Base-by-base conservation (phyloP, 2,888 invertebrate species). In the Uloborus plumipes region DNA sequence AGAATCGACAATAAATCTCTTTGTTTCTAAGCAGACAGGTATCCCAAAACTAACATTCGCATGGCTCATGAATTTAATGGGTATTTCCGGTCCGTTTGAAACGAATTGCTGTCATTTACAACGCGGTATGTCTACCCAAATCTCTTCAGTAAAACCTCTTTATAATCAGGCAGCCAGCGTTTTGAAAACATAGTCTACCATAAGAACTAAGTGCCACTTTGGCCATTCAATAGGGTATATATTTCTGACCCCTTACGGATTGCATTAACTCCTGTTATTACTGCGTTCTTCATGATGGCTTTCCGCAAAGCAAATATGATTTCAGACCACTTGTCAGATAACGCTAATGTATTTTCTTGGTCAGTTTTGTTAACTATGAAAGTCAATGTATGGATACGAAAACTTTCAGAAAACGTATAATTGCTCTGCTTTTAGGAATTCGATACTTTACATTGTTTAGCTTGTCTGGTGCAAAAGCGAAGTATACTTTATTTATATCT, bases 51-150 rank as follows among this genome's bases (percentile, higher is more conserved):
- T 67, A 75, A 75, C 59, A 59, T 59, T 31, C n/a, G 18, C 26
- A 62, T 62, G 76, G 51, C 59, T 69, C 76, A 76, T 76, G 62
- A 47, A 69, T 51, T 76, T 76, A 61, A 76, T 69, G 69, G 18
- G 31, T 39, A 76, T 69, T 76, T 76, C 76, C 62, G 66, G 66
- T 58, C 67, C 59, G 47, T 67, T 76, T 69, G 55, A 69, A 18
- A 20, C 22, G 66, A 67, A 75, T 67, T 50, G 59, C 55, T 16
- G 31, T 62, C 69, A 76, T 76, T 75, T 67, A 50, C 15, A 69
- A 61, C 59, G 18, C n/a, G 39, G 47, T 31, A 16, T 26, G 31
- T 31, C 61, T 13, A 58, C n/a, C 66, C 26, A 61, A 75, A 75
- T 58, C 58, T 65, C 74, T 14, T 53, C 20, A 49, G n/a, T n/a